phyloP scores from a whole-genome alignment of 2,888 invertebrate species.

The Tiliacea aurago region DNA sequence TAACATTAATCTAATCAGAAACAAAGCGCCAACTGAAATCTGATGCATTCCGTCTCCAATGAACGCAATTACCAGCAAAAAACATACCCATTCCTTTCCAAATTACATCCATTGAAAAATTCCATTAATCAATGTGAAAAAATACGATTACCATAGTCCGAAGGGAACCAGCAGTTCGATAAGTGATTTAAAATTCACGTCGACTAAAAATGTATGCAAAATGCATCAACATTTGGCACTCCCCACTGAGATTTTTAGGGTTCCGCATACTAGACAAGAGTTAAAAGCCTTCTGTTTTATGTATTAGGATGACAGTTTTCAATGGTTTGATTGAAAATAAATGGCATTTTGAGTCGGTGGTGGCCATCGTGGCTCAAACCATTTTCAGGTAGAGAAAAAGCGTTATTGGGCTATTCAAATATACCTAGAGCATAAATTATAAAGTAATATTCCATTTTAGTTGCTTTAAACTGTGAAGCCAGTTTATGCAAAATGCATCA shows the following conservation, averaged over 20 bases:
- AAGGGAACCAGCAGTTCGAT: slow-evolving; percentile 42
- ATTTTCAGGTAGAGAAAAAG: slow-evolving; percentile 1
- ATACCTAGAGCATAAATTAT: neutral
- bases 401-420: neutral
- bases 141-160: slow-evolving; percentile 55
- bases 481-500: slow-evolving; percentile 81
- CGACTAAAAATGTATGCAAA: slow-evolving; percentile 80
- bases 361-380: too few relatives aligned
- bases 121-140: slow-evolving; percentile 51
- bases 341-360: neutral
- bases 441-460: too few relatives aligned
- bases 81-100: neutral
- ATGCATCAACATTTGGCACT: slow-evolving; percentile 75
- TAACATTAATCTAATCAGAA: neutral
- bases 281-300: slow-evolving; percentile 55
- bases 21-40: neutral
- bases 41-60: neutral
- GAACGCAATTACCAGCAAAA: slow-evolving; percentile 10
- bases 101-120: slow-evolving; percentile 37
- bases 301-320: slow-evolving; percentile 33
- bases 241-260: slow-evolving; percentile 55
- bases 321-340: slow-evolving; percentile 32
- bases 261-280: slow-evolving; percentile 27
- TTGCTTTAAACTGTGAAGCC: too few relatives aligned
- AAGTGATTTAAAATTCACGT: slow-evolving; percentile 75